Conservation (phyloP, 2,888 invertebrate genomes). For the Ypsolopha sequella region DNA sequence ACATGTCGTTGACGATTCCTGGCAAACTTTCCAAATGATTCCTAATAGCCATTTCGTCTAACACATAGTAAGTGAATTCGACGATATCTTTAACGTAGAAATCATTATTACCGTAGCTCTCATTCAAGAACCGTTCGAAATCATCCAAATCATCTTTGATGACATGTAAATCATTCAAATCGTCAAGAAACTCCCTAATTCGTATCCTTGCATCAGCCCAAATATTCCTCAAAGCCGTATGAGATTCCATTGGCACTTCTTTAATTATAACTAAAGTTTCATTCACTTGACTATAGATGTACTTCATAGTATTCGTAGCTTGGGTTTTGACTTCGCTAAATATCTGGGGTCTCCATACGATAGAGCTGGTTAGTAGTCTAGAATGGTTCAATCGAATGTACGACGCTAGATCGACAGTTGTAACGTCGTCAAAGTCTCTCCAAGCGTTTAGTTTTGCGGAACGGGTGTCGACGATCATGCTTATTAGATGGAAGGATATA, state of each 20-base stretch:
- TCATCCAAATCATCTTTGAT: slow-evolving; percentile 80
- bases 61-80: slow-evolving; percentile 75
- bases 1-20: slow-evolving; percentile 84
- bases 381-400: slow-evolving; percentile 88
- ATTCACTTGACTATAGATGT: slow-evolving; percentile 48
- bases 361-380: slow-evolving; percentile 81
- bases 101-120: slow-evolving; percentile 84
- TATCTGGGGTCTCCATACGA: slow-evolving; percentile 84
- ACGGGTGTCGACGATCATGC: slow-evolving; percentile 81
- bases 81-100: slow-evolving; percentile 87
- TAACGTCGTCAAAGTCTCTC: slow-evolving; percentile 85
- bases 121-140: slow-evolving; percentile 77
- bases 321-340: slow-evolving; percentile 58
- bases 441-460: slow-evolving; percentile 83
- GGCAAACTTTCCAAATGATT: slow-evolving; percentile 84
- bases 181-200: slow-evolving; percentile 77
- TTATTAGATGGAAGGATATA: slow-evolving; percentile 75
- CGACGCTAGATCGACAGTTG: slow-evolving; percentile 82
- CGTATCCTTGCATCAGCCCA: slow-evolving; percentile 83
- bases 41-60: slow-evolving; percentile 83
- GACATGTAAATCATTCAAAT: slow-evolving; percentile 78
- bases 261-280: slow-evolving; percentile 54
- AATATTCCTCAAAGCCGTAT: slow-evolving; percentile 75
- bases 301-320: slow-evolving; percentile 36
- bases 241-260: slow-evolving; percentile 75